These are phyloP conservation scores for Myotis daubentonii DNA, from an alignment of 2,797 vertebrate species.

Conservation along the genomic window DNA sequence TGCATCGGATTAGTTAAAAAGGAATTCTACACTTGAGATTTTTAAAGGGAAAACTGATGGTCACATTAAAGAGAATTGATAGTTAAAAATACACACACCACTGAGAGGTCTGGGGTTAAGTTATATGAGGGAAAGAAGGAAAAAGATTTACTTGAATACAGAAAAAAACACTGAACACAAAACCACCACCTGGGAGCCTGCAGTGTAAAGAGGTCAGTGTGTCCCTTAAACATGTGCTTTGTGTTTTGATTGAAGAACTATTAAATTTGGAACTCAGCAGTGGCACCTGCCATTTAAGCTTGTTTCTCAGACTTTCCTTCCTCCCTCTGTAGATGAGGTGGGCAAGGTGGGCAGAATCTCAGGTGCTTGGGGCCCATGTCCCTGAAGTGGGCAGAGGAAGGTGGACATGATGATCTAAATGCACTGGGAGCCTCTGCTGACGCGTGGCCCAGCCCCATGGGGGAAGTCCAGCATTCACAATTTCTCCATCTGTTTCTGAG, in stretches of 20 bases:
- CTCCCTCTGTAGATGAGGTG: background rate
- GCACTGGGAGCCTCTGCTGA: background rate
- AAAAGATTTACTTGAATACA: fast-evolving
- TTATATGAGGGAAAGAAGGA: fast-evolving
- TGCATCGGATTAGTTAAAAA: no score
- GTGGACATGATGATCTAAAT: no score
- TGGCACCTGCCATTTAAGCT: fast-evolving
- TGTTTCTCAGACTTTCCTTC: background rate
- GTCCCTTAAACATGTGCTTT: fast-evolving
- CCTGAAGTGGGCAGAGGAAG: no score
- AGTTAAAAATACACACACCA: background rate
- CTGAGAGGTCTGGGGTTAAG: background rate
- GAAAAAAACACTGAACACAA: background rate
- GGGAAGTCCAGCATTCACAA: fast-evolving
- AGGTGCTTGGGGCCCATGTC: no score
- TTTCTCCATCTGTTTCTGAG: background rate
- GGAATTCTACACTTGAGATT: background rate
- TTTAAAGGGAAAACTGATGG: background rate
- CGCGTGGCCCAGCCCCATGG: fast-evolving
- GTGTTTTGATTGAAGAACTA: background rate
- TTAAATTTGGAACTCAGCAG: background rate
- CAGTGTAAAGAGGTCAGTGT: fast-evolving
- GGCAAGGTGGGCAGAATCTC: background rate
- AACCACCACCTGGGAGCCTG: fast-evolving
- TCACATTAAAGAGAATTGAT: background rate